phyloP scores from a whole-genome alignment of 2,113 vertebrate species.

The Chloebia gouldiae region DNA sequence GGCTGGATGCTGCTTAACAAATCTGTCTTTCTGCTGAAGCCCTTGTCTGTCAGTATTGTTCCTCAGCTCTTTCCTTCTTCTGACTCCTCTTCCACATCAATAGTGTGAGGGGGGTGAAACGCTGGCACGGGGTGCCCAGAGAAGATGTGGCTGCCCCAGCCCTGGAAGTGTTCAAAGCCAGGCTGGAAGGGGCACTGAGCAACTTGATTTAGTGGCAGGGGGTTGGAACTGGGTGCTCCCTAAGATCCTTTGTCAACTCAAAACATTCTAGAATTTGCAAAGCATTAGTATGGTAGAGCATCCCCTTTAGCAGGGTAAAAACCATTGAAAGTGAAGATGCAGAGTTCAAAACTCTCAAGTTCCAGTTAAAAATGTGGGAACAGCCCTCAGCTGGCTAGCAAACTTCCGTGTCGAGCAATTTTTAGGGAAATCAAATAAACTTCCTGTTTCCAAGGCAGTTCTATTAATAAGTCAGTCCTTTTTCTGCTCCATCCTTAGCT shows the following conservation, averaged over 20 bases:
- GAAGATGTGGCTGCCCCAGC: neutral
- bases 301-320: neutral
- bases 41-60: neutral
- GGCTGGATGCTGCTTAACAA: conserved; percentile 18
- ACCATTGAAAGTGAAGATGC: neutral
- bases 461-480: conserved; percentile 25
- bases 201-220: neutral
- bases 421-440: neutral
- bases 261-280: neutral
- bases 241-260: neutral
- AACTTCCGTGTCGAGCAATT: neutral
- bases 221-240: neutral
- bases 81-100: neutral
- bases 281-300: neutral
- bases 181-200: neutral
- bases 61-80: neutral
- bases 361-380: neutral
- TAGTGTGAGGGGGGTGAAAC: neutral
- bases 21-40: conserved; percentile 5
- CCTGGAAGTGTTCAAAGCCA: neutral
- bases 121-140: neutral
- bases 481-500: neutral
- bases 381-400: neutral
- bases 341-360: neutral
- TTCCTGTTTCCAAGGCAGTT: conserved; percentile 50